phyloP scores from a whole-genome alignment of 2,797 vertebrate species.

The Dendrocincla tyrannina region DNA sequence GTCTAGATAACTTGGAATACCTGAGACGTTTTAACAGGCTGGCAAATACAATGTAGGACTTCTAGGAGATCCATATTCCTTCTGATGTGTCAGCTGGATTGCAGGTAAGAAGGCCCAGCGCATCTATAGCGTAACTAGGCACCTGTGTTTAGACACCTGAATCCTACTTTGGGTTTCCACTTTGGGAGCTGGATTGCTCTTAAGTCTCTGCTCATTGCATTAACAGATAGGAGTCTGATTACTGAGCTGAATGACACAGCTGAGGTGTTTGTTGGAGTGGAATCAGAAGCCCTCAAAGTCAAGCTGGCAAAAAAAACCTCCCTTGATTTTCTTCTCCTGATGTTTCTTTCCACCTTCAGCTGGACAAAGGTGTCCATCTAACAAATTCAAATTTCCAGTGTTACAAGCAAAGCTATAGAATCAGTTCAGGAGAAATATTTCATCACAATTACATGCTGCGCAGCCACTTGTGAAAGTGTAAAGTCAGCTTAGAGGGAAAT shows the following conservation, averaged over 20 bases:
- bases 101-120: neutral
- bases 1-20: neutral
- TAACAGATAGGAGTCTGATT: neutral
- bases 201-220: neutral
- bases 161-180: neutral
- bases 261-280: neutral
- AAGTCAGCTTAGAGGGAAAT: conserved; percentile 70
- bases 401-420: conserved; percentile 6
- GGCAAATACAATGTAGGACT: neutral
- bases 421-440: conserved; percentile 35
- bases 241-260: neutral
- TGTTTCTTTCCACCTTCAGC: conserved; percentile 11
- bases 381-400: conserved; percentile 11
- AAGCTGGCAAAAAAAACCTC: neutral
- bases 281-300: neutral
- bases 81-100: neutral
- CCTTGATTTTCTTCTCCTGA: neutral
- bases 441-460: conserved; percentile 66
- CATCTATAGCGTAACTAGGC: neutral
- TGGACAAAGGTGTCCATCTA: neutral
- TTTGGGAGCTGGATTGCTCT: neutral
- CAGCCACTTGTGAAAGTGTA: conserved; percentile 72
- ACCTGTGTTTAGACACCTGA: neutral
- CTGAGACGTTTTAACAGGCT: neutral
- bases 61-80: neutral